These are phyloP conservation scores for Elmis aenea DNA, from an alignment of 2,888 invertebrate species.

Conservation along the genomic window DNA sequence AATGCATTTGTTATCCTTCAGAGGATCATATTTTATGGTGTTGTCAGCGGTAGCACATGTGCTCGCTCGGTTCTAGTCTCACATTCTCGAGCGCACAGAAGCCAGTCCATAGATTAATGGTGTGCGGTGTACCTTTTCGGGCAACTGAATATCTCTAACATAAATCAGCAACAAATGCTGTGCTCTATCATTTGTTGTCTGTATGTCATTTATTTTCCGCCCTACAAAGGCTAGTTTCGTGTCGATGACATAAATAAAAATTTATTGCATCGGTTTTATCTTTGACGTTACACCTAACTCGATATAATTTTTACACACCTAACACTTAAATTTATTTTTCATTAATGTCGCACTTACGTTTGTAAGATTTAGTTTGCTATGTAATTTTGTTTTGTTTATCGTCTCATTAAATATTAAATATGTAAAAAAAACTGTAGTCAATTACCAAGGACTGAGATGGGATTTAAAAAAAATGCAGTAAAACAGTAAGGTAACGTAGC, in stretches of 20 bases:
- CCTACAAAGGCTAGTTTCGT: slow-evolving; percentile 23
- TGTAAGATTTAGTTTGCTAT: too few species aligned
- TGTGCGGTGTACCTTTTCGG: slow-evolving; percentile 43
- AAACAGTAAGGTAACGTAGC: too few species aligned
- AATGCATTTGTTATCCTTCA: slow-evolving; percentile 50
- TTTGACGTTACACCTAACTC: too few species aligned
- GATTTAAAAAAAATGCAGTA: too few species aligned
- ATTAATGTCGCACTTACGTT: too few species aligned
- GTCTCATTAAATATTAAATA: too few species aligned
- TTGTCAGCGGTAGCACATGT: slow-evolving; percentile 44
- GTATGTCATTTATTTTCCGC: slow-evolving; percentile 42
- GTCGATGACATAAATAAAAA: slow-evolving; percentile 13
- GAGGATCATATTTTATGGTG: slow-evolving; percentile 44
- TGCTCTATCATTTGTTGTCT: slow-evolving; percentile 42
- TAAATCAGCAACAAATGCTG: slow-evolving; percentile 42
- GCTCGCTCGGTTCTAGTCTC: slow-evolving; percentile 29
- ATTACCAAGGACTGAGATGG: too few species aligned
- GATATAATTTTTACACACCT: too few species aligned
- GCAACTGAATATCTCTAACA: slow-evolving; percentile 43
- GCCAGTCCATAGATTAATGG: slow-evolving; percentile 42
- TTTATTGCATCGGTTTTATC: too few species aligned
- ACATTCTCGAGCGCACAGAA: slow-evolving; percentile 32
- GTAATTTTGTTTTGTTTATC: too few species aligned
- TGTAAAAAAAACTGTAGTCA: too few species aligned
- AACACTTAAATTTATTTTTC: too few species aligned